Base-by-base conservation (phyloP, 2,113 vertebrate species). In the Paramisgurnus dabryanus region DNA sequence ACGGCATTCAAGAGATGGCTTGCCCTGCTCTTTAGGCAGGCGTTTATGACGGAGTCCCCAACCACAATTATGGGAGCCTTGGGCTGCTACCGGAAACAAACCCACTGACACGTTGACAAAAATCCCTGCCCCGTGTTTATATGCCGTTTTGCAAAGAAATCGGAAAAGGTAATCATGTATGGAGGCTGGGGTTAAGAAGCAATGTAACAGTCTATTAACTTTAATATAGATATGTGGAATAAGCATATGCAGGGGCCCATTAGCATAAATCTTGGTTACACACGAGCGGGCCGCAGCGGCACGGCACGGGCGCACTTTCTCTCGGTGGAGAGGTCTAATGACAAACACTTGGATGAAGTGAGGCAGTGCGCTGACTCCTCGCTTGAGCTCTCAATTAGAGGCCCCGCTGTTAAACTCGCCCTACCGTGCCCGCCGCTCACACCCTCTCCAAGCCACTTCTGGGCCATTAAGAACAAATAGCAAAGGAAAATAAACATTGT, bases 201-300 rank as follows among this genome's bases (percentile, higher is more conserved):
- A 98, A 98, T 98, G 97, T 98, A 98, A 98, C 97, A 98, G 96
- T 95, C 96, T 98, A 99, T 99, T 99, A 98, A 98, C 95, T 97
- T 98, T 98, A 97, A 98, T 98, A 97, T 96, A 98, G 95, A 98
- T 98, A 96, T 96, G 95, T 95, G 93, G 94, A 96, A 96, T 97
- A 97, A 98, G 96, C 97, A 98, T 98, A 98, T 99, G 97, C 95
- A 94, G 93, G 90, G 89, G 88, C 88, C 83, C 94, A 98, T 99
- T 98, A 98, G 95, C 96, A 98, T 98, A 98, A 97, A 99, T 98
- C 94, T 95, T 93, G 83, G 95, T 96, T 95, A 94, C 96, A 95
- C 94, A 92, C 92, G 92, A 96, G 90, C 90, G 92, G 92, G 40
- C 77, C 87, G 70, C 74, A 45, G 34, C 74, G 55, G 85, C 85